A percentile compares a stretch with the other conserved stretches of the same genome.
phyloP scores from a whole-genome alignment of 2,888 invertebrate species.

The Pammene fasciana region DNA sequence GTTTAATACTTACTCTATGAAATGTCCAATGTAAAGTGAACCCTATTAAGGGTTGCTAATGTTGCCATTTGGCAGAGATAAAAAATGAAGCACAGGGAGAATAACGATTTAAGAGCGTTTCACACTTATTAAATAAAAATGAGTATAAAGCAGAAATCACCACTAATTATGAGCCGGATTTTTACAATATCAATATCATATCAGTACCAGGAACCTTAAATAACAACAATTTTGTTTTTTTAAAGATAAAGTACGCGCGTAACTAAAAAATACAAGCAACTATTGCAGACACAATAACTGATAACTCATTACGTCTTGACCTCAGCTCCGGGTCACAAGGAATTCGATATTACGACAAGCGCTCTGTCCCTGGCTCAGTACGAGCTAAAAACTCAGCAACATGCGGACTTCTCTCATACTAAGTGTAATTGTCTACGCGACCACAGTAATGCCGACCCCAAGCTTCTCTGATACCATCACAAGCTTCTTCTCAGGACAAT shows the following conservation, averaged over 20 bases:
- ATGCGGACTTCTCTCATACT: constrained; percentile 31
- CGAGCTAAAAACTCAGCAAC: constrained; percentile 45
- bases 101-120: no score
- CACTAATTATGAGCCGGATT: constrained; percentile 26
- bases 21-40: no score
- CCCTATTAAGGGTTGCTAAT: no score
- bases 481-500: constrained; percentile 43
- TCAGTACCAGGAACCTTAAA: background rate
- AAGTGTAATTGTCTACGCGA: constrained; percentile 37
- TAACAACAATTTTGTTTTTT: constrained; percentile 30
- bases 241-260: constrained; percentile 32
- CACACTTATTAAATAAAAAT: no score
- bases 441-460: constrained; percentile 42
- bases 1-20: no score
- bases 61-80: no score
- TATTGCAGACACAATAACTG: constrained; percentile 40
- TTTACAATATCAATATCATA: constrained; percentile 1
- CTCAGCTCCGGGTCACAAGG: constrained; percentile 54
- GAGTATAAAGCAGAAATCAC: no score
- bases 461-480: constrained; percentile 47
- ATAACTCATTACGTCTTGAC: constrained; percentile 50
- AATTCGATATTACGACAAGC: constrained; percentile 49
- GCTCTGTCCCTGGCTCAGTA: constrained; percentile 49
- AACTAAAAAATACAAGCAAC: constrained; percentile 28
- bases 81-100: no score